A percentile compares a stretch with the other conserved stretches of the same genome.
Conservation (phyloP, 2,888 invertebrate genomes). For the Lithophane socia region DNA sequence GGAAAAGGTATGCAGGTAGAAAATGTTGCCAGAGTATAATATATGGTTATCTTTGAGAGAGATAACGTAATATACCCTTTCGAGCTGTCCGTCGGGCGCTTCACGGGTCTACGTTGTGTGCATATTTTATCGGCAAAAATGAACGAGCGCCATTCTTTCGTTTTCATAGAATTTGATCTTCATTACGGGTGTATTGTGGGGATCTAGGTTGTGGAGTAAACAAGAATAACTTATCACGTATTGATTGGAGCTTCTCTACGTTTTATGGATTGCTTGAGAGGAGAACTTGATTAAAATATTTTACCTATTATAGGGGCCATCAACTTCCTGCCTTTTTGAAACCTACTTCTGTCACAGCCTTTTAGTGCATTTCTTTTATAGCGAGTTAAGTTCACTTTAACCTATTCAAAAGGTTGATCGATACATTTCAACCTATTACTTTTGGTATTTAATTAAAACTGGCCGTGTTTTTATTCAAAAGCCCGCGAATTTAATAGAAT, state of each 20-base stretch:
- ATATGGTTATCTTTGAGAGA: conserved; percentile 52
- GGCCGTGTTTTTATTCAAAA: conserved; percentile 7
- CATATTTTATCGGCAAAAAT: conserved; percentile 64
- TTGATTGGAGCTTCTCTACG: conserved; percentile 13
- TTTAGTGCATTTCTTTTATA: background rate
- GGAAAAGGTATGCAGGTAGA: conserved; percentile 38
- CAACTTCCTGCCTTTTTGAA: background rate
- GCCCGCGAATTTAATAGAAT: background rate
- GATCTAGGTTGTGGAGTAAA: conserved; percentile 47
- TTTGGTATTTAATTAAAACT: conserved; percentile 2
- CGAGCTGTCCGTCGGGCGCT: conserved; percentile 51
- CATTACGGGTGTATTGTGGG: conserved; percentile 43
- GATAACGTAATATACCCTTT: conserved; percentile 56
- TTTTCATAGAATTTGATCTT: conserved; percentile 47
- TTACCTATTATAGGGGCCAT: background rate
- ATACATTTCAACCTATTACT: background rate
- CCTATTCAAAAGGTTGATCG: background rate
- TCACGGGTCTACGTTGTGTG: conserved; percentile 49
- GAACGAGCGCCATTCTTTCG: conserved; percentile 51
- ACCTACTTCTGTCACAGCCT: background rate
- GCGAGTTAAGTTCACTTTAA: background rate
- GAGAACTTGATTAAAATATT: background rate
- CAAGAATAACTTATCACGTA: conserved; percentile 47
- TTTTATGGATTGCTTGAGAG: conserved; percentile 1
- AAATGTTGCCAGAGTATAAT: conserved; percentile 43